Evolutionary conservation across 1,140 invertebrate genomes (phyloP).

Genomic region (Panonychus citri): DNA sequence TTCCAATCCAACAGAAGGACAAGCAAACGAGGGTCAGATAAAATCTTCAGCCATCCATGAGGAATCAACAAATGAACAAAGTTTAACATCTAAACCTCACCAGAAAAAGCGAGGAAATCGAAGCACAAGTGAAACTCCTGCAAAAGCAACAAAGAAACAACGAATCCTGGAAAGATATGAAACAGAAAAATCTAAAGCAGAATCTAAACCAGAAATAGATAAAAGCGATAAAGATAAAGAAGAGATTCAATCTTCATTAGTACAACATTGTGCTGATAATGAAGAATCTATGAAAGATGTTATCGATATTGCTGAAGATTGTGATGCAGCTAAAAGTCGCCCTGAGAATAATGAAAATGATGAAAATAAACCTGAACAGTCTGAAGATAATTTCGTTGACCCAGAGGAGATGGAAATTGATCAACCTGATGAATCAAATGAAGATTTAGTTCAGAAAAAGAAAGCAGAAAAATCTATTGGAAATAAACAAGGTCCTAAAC

Average conservation of each 20-base stretch:
- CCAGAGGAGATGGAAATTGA: constrained; percentile 14
- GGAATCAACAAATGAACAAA: neutral
- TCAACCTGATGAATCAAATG: constrained; percentile 11
- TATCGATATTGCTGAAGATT: constrained; percentile 35
- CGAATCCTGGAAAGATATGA: constrained; percentile 19
- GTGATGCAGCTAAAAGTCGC: constrained; percentile 54
- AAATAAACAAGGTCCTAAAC: neutral
- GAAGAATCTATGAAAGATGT: constrained; percentile 32
- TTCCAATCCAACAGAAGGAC: neutral
- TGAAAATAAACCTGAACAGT: constrained; percentile 20
- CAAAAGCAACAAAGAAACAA: constrained; percentile 19
- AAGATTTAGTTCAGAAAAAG: constrained; percentile 13
- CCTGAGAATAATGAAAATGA: constrained; percentile 28
- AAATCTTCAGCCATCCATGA: neutral
- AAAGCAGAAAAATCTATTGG: neutral
- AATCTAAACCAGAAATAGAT: constrained; percentile 15
- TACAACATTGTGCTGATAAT: constrained; percentile 60
- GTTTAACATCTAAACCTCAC: neutral
- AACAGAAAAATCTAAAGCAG: constrained; percentile 26
- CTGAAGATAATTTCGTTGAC: constrained; percentile 18
- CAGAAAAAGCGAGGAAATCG: neutral
- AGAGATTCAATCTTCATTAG: constrained; percentile 34
- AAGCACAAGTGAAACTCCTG: constrained; percentile 6
- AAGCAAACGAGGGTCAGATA: neutral
- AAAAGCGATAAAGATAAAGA: constrained; percentile 25